Evolutionary conservation across 2,113 vertebrate genomes (phyloP).

Genomic region (Cettia cetti): DNA sequence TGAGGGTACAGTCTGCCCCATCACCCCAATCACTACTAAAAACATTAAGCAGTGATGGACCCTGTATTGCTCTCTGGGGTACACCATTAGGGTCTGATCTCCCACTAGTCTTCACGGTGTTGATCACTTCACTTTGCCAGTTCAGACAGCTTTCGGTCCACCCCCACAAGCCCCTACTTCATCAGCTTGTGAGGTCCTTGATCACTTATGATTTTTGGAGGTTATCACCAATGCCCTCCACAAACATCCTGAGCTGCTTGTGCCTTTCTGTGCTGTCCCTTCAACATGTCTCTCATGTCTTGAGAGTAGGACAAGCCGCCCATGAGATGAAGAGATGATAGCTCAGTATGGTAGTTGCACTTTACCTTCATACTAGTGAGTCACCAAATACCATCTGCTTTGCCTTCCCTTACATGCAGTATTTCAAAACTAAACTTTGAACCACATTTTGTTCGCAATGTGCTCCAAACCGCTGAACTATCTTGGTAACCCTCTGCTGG

Average conservation of each 20-base stretch:
- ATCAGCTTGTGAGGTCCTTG: not conserved
- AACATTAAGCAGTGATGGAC: not conserved
- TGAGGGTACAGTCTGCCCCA: not conserved
- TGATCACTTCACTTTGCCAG: not conserved
- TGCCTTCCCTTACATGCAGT: not conserved
- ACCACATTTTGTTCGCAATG: not conserved
- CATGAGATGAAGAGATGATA: not conserved
- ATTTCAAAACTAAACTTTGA: not conserved
- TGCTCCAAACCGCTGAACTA: not conserved
- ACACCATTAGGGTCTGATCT: not conserved
- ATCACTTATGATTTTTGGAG: not conserved
- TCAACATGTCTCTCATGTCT: no score
- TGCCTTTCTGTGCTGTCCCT: not conserved
- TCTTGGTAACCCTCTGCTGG: not conserved
- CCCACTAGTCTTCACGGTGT: rapidly evolving
- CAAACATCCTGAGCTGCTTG: not conserved
- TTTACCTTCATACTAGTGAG: not conserved
- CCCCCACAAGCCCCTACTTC: not conserved
- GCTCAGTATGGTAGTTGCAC: not conserved
- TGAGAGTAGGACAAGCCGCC: not conserved
- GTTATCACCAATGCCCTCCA: not conserved
- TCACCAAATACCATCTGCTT: not conserved
- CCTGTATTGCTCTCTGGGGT: not conserved
- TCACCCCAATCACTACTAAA: not conserved
- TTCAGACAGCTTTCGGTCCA: not conserved